phyloP scores from a whole-genome alignment of 2,888 invertebrate genomes.

The Chymomyza amoena region DNA sequence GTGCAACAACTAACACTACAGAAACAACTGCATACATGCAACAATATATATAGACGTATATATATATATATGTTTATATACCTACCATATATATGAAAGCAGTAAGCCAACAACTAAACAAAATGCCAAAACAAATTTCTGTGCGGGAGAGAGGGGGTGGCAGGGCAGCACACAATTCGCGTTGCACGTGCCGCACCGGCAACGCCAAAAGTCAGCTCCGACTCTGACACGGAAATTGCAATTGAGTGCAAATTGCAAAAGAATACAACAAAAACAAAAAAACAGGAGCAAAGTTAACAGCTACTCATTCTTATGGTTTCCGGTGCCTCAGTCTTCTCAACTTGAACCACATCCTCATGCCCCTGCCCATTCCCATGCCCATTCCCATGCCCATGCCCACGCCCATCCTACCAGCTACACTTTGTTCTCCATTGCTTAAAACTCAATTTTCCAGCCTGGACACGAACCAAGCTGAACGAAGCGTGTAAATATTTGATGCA shows the following conservation, averaged over 20 bases:
- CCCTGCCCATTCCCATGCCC: background rate
- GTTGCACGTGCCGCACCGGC: background rate
- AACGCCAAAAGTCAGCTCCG: constrained; percentile 28
- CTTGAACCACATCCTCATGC: no score
- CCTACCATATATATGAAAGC: background rate
- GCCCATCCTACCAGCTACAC: background rate
- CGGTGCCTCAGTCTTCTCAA: background rate
- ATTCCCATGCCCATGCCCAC: background rate
- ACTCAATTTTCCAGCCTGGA: constrained; percentile 9
- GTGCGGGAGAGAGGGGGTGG: background rate
- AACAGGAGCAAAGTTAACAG: background rate
- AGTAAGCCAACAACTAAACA: constrained; percentile 52
- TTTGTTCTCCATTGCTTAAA: background rate
- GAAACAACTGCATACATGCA: background rate
- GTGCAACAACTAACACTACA: constrained; percentile 12
- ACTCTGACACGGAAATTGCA: constrained; percentile 63
- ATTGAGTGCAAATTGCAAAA: constrained; percentile 64
- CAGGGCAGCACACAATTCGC: background rate
- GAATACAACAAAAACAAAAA: constrained; percentile 19
- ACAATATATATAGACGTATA: no score
- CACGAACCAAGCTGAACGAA: background rate
- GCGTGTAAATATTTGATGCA: constrained; percentile 12
- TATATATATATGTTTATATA: no score
- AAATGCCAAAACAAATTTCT: constrained; percentile 63
- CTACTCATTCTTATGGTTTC: background rate